Conservation (phyloP, 2,113 vertebrate species). For the Notechis scutatus region DNA sequence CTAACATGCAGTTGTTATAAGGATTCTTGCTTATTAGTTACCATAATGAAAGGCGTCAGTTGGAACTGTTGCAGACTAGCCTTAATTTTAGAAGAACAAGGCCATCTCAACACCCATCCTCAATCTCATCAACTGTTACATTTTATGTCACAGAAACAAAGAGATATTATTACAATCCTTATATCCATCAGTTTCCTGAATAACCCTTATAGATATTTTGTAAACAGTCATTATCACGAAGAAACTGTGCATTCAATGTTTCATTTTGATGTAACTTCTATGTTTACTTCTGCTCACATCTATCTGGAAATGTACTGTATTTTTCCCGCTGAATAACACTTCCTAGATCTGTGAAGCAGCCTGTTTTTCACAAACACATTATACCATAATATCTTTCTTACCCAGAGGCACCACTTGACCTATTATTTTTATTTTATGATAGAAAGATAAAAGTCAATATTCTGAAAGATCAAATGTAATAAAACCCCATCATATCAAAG, state of each 20-base stretch:
- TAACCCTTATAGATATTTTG: neutral
- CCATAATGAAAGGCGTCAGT: neutral
- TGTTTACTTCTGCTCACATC: neutral
- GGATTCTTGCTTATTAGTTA: neutral
- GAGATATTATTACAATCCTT: neutral
- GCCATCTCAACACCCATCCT: neutral
- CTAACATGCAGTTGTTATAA: neutral
- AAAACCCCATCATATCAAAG: neutral
- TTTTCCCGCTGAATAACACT: neutral
- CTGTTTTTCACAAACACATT: neutral
- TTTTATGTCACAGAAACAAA: neutral
- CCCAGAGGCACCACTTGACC: neutral
- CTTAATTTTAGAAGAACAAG: neutral
- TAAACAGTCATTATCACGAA: neutral
- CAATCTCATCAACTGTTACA: neutral
- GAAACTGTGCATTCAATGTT: neutral
- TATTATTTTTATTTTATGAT: neutral
- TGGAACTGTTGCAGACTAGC: neutral
- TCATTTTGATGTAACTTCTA: neutral
- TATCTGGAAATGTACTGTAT: neutral
- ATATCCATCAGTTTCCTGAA: neutral
- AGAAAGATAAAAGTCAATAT: neutral
- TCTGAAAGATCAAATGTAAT: neutral
- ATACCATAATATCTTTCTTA: neutral
- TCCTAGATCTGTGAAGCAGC: neutral